Base-by-base conservation (phyloP, 2,888 invertebrate species). In the Cryptocheilus praepositus region DNA sequence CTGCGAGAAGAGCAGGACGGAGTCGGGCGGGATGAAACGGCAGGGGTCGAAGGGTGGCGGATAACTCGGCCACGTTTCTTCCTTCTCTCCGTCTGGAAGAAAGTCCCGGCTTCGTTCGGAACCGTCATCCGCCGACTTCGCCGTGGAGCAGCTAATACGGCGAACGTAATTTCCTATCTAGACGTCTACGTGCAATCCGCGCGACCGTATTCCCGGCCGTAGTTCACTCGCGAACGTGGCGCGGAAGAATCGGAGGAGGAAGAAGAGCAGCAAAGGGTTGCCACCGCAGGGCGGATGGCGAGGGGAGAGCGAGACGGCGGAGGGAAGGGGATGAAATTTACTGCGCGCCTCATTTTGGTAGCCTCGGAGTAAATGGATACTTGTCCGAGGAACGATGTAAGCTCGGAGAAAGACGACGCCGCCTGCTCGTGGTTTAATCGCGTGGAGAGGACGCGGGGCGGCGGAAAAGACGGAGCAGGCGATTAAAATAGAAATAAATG, bases 401-500 rank as follows among this genome's bases (percentile, higher is more conserved):
- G 73, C 68, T 66, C 54, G 63, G 65, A 43, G 65, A 70, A 70
- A 69, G 70, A 68, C 72, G 52, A 43, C 63, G 58, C 49, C 36
- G 36, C 36, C 36, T 36, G 36, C 56, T 55, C 61, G 63, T 44
- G 65, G 76, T 76, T 77, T 76, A 36, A 77, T 77, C 76, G 66
- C 53, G 36, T 43, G 51, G 68, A 59, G 68, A 18, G 8, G 13
- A 46, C 43, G 19, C 3, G 13, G 2, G 22, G 16, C 2, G 15
- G n/a, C 18, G 22, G 21, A 22, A 25, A 16, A 16, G 46, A 15
- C 25, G 52, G 56, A 76, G 70, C 66, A 68, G 44, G 19, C 68
- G 77, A 77, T 77, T 77, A 77, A 77, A 76, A 68, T 61, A 64
- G 74, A 76, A 74, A 74, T 68, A 76, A 77, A 70, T 71, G 76